Evolutionary conservation across 2,888 invertebrate species (phyloP).

Genomic region (Dryomyza anilis): DNA sequence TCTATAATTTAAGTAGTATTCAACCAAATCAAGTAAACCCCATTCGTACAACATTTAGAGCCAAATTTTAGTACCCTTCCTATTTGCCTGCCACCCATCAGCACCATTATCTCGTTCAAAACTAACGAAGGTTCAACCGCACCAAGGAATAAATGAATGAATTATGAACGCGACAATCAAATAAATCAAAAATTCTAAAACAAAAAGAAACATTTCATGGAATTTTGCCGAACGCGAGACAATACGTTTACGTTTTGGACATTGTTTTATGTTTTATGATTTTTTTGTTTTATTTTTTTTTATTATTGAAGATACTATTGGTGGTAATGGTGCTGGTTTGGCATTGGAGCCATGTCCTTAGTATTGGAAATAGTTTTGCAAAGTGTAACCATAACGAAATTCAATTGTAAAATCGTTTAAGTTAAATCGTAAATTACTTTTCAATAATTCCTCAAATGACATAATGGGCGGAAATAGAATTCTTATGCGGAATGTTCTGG

Average conservation of each 20-base stretch:
- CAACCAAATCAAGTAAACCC: no score
- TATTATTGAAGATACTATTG: no score
- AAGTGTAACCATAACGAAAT: constrained; percentile 1
- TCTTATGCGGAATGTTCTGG: no score
- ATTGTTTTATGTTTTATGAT: no score
- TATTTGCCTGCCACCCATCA: no score
- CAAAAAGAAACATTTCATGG: not conserved
- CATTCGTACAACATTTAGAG: no score
- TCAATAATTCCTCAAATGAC: constrained; percentile 7
- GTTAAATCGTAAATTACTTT: constrained; percentile 19
- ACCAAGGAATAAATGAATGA: constrained; percentile 14
- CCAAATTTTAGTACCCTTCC: no score
- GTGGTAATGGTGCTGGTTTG: not conserved
- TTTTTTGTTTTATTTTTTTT: no score
- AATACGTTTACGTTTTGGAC: no score
- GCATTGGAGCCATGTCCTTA: not conserved
- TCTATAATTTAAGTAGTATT: no score
- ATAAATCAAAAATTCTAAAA: constrained; percentile 15
- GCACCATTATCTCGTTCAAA: no score
- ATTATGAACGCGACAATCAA: constrained; percentile 15
- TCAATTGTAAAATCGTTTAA: constrained; percentile 10
- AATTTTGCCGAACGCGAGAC: no score
- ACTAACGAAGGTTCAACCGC: not conserved
- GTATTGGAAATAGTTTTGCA: constrained; percentile 15
- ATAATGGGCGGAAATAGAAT: constrained; percentile 10